phyloP scores from a whole-genome alignment of 1,140 invertebrate genomes.

The Cydia fagiglandana region DNA sequence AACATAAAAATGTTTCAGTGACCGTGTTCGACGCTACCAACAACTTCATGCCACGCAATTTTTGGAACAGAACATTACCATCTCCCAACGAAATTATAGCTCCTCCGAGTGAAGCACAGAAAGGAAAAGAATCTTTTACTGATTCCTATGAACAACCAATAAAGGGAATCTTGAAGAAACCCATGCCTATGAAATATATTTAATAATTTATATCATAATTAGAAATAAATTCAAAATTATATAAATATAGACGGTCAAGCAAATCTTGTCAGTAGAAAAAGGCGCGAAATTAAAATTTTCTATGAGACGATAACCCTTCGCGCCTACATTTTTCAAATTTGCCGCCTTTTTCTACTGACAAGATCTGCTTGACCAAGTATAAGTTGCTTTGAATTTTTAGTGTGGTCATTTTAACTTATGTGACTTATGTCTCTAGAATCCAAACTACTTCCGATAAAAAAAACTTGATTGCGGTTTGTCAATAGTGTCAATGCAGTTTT shows the following conservation, averaged over 20 bases:
- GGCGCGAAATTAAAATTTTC: too few relatives aligned
- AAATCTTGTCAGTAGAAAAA: too few relatives aligned
- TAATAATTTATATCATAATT: conserved; percentile 33
- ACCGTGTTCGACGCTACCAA: conserved; percentile 62
- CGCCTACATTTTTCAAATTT: too few relatives aligned
- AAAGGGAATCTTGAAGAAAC: conserved; percentile 72
- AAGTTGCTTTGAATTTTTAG: background rate
- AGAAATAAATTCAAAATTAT: background rate
- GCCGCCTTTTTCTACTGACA: too few relatives aligned
- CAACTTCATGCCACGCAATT: conserved; percentile 60
- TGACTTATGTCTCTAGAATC: too few relatives aligned
- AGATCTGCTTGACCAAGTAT: too few relatives aligned
- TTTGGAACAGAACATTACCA: conserved; percentile 47
- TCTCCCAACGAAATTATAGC: conserved; percentile 41
- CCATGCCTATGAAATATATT: conserved; percentile 75
- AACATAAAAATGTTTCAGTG: conserved; percentile 36
- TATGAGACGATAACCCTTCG: too few relatives aligned
- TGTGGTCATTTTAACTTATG: background rate
- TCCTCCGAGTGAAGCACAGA: conserved; percentile 55
- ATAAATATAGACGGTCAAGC: too few relatives aligned
- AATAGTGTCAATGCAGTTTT: background rate
- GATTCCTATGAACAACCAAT: conserved; percentile 43
- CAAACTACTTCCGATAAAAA: background rate
- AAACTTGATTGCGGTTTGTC: background rate
- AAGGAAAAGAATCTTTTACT: conserved; percentile 41